These are phyloP conservation scores for Andricus curvator DNA, from an alignment of 2,888 invertebrate genomes.

Conservation along the genomic window DNA sequence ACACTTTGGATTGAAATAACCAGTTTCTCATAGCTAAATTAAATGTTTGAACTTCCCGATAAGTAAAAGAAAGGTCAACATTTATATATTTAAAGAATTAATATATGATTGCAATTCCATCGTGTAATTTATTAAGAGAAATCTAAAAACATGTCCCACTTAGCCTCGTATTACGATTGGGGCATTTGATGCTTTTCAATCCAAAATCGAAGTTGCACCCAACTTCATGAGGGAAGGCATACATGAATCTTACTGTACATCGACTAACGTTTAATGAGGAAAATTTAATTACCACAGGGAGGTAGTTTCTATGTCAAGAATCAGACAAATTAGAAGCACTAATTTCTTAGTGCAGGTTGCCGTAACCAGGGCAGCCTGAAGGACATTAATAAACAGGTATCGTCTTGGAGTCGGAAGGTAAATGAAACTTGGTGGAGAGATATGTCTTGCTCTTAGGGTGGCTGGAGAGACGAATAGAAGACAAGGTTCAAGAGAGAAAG, in stretches of 20 bases:
- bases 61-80: no score
- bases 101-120: no score
- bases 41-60: no score
- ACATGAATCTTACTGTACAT: background rate
- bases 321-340: constrained; percentile 43
- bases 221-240: no score
- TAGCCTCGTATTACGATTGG: no score
- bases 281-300: constrained; percentile 7
- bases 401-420: constrained; percentile 33
- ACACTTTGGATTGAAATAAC: no score
- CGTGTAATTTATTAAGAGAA: no score
- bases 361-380: constrained; percentile 21
- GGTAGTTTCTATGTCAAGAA: constrained; percentile 31
- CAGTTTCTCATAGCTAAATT: no score
- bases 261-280: background rate
- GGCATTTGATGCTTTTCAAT: no score
- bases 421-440: constrained; percentile 17
- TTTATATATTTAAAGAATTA: no score
- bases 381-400: constrained; percentile 41
- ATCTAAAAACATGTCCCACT: no score
- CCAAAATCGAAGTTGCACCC: no score
- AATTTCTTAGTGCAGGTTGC: constrained; percentile 43
- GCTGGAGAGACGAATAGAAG: constrained; percentile 24
- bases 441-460: constrained; percentile 12
- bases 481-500: constrained; percentile 41